Percentiles rank a stretch among this genome's conserved stretches.
Evolutionary conservation across 1,140 invertebrate species (phyloP).

Genomic region (Helicoverpa zea): DNA sequence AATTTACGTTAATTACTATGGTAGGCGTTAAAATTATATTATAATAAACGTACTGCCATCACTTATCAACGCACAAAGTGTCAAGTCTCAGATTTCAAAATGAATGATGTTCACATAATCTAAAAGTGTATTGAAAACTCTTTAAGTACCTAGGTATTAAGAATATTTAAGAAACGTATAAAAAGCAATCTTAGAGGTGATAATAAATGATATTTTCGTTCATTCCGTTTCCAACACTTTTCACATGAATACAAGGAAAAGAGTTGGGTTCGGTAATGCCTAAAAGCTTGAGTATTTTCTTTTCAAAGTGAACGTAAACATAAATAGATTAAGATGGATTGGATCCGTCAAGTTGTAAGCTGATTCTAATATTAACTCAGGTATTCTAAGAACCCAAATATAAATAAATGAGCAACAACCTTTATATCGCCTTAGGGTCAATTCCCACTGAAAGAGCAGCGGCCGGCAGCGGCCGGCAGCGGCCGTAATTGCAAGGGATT

Average conservation of each 20-base stretch:
- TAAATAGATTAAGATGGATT: constrained; percentile 75
- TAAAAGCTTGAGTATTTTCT: constrained; percentile 62
- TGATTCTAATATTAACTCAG: constrained; percentile 65
- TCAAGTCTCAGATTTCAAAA: constrained; percentile 40
- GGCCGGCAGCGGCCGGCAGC: too few species aligned
- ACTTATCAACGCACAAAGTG: constrained; percentile 16
- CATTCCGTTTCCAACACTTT: constrained; percentile 22
- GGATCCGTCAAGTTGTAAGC: constrained; percentile 60
- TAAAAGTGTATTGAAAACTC: constrained; percentile 38
- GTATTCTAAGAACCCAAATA: constrained; percentile 39
- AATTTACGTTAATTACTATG: constrained; percentile 16
- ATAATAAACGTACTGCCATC: neutral
- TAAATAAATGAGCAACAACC: constrained; percentile 22
- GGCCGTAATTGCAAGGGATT: too few species aligned
- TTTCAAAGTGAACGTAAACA: constrained; percentile 64
- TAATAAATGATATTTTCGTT: constrained; percentile 19
- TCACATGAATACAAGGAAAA: constrained; percentile 13
- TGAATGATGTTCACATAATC: constrained; percentile 40
- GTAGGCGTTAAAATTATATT: neutral
- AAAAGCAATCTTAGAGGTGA: constrained; percentile 21
- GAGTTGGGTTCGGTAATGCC: constrained; percentile 24
- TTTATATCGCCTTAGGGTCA: constrained; percentile 28
- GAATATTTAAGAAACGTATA: neutral
- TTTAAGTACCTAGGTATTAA: constrained; percentile 4
- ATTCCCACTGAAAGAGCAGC: too few species aligned